A percentile compares a stretch with the other conserved stretches of the same genome.
phyloP scores from a whole-genome alignment of 2,888 invertebrate species.

The Dorcus hopei region DNA sequence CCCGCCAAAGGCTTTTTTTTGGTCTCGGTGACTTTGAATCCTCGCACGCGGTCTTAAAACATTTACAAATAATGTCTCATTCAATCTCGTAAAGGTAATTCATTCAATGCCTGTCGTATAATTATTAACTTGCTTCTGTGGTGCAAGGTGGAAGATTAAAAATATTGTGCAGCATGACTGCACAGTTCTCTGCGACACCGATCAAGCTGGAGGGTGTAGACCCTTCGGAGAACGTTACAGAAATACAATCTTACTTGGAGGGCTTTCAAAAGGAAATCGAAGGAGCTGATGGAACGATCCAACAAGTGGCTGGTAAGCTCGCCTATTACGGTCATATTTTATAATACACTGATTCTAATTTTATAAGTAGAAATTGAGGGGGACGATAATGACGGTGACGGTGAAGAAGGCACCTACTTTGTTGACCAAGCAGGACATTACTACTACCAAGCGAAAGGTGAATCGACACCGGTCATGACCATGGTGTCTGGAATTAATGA shows the following conservation, averaged over 20 bases:
- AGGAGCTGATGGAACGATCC: conserved; percentile 52
- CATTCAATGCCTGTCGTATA: too few relatives aligned
- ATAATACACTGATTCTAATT: not conserved
- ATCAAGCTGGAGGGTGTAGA: conserved; percentile 50
- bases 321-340: not conserved
- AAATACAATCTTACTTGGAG: conserved; percentile 77
- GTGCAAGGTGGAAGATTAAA: not conserved
- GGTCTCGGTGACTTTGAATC: too few relatives aligned
- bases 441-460: conserved; percentile 72
- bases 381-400: conserved; percentile 49
- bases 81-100: too few relatives aligned
- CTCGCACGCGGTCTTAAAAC: too few relatives aligned
- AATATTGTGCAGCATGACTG: conserved; percentile 40
- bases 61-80: too few relatives aligned
- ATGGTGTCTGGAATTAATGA: conserved; percentile 55
- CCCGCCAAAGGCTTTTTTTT: not conserved
- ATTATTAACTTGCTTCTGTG: too few relatives aligned
- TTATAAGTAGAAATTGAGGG: conserved; percentile 29
- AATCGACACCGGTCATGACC: conserved; percentile 62
- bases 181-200: conserved; percentile 42
- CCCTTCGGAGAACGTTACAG: conserved; percentile 55
- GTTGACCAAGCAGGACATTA: conserved; percentile 80
- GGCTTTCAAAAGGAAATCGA: conserved; percentile 80
- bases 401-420: conserved; percentile 70
- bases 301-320: conserved; percentile 48